Conservation (phyloP, 1,140 invertebrate genomes). For the Rhyacophila brunnea region DNA sequence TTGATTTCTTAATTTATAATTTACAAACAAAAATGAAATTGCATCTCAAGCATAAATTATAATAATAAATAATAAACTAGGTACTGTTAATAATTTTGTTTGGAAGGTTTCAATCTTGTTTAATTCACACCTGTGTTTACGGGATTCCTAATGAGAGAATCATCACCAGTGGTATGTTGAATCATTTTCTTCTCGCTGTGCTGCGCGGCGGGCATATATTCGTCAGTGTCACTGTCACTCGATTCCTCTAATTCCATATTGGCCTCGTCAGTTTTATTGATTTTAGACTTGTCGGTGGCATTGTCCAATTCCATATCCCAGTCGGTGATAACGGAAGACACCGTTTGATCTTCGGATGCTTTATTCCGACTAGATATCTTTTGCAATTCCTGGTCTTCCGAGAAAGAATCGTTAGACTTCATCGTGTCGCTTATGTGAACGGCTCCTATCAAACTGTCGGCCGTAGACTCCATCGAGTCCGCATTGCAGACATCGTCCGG, state of each 20-base stretch:
- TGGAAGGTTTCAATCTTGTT: too few relatives aligned
- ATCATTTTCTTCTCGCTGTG: slow-evolving; percentile 15
- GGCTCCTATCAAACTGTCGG: slow-evolving; percentile 45
- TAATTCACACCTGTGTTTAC: too few relatives aligned
- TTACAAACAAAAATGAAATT: too few relatives aligned
- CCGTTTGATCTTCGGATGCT: slow-evolving; percentile 13
- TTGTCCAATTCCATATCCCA: slow-evolving; percentile 61
- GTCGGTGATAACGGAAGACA: slow-evolving; percentile 51
- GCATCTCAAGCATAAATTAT: too few relatives aligned
- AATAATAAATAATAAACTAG: too few relatives aligned
- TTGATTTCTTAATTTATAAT: too few relatives aligned
- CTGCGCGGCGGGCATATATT: slow-evolving; percentile 38
- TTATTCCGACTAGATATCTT: slow-evolving; percentile 1
- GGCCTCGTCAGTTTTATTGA: slow-evolving; percentile 45
- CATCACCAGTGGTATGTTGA: background rate
- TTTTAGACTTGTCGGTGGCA: slow-evolving; percentile 48
- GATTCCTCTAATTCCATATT: slow-evolving; percentile 53
- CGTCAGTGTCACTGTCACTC: slow-evolving; percentile 51
- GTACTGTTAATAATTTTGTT: too few relatives aligned
- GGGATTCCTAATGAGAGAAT: too few relatives aligned
- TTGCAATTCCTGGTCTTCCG: slow-evolving; percentile 4
- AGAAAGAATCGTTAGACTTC: slow-evolving; percentile 19
- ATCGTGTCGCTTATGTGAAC: slow-evolving; percentile 23
- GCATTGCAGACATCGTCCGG: slow-evolving; percentile 45
- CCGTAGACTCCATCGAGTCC: slow-evolving; percentile 48